These are phyloP conservation scores for Beris chalybata DNA, from an alignment of 2,888 invertebrate species.

Conservation along the genomic window DNA sequence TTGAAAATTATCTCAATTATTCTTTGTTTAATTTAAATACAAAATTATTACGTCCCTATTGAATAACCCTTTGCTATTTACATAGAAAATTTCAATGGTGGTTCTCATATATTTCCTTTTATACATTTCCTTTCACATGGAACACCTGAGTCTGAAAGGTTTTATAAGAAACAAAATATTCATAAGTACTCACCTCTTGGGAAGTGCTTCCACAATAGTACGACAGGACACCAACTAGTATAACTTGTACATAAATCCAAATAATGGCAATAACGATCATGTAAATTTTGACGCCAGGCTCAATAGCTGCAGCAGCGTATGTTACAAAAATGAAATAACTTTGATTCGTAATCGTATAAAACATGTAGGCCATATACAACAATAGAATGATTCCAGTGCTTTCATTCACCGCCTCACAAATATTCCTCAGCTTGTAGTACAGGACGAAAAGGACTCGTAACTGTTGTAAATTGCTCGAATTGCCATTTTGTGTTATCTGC, in stretches of 20 bases:
- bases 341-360: slow-evolving; percentile 50
- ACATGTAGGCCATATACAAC: slow-evolving; percentile 48
- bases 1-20: too few relatives aligned
- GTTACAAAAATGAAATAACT: slow-evolving; percentile 48
- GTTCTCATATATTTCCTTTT: too few relatives aligned
- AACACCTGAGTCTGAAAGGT: too few relatives aligned
- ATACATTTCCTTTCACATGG: too few relatives aligned
- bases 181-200: slow-evolving; percentile 17
- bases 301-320: slow-evolving; percentile 43
- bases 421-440: slow-evolving; percentile 48
- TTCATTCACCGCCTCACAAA: slow-evolving; percentile 46
- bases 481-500: slow-evolving; percentile 6
- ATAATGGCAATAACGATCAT: slow-evolving; percentile 45
- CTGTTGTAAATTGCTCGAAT: slow-evolving; percentile 44
- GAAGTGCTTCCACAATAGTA: slow-evolving; percentile 24
- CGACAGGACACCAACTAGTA: slow-evolving; percentile 37
- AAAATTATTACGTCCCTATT: too few relatives aligned
- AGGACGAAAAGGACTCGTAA: slow-evolving; percentile 48
- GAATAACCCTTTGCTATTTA: too few relatives aligned
- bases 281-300: slow-evolving; percentile 40
- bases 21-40: too few relatives aligned
- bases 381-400: slow-evolving; percentile 46
- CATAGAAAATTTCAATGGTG: too few relatives aligned
- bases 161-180: too few relatives aligned
- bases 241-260: slow-evolving; percentile 45